These are phyloP conservation scores for Felis chaus DNA, from an alignment of 2,113 vertebrate genomes.

Conservation along the genomic window DNA sequence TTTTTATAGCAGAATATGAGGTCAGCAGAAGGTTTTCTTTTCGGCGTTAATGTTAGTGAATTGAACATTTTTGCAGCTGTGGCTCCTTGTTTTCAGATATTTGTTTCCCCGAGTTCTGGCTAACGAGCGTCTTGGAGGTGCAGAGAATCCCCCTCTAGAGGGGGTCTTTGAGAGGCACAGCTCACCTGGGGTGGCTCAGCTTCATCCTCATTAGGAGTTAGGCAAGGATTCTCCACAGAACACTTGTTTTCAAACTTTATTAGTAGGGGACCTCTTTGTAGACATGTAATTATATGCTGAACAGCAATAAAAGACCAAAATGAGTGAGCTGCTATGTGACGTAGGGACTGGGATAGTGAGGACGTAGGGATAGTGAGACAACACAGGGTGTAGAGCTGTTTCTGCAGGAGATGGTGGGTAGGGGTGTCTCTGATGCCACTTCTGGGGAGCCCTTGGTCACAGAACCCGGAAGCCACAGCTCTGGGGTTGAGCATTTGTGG, in stretches of 20 bases:
- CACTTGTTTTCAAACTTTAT: neutral
- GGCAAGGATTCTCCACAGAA: neutral
- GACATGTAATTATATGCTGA: neutral
- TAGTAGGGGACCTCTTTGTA: neutral
- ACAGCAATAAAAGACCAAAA: neutral
- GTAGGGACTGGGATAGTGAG: neutral
- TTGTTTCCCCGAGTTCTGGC: neutral
- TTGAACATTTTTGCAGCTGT: constrained; percentile 26
- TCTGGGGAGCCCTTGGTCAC: neutral
- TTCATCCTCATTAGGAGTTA: neutral
- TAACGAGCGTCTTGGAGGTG: neutral
- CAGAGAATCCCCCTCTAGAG: neutral
- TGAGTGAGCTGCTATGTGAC: neutral
- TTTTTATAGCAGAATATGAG: neutral
- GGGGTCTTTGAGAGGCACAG: neutral
- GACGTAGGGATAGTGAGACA: neutral
- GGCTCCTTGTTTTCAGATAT: neutral
- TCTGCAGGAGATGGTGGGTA: neutral
- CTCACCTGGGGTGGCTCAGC: neutral
- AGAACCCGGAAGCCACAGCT: neutral
- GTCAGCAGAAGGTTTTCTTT: constrained; percentile 26
- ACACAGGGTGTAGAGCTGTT: neutral
- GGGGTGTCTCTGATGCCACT: neutral
- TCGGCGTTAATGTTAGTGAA: neutral
- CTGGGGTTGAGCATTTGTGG: neutral